These are phyloP conservation scores for Rhogogaster chlorosoma DNA, from an alignment of 2,888 invertebrate species.

Conservation along the genomic window DNA sequence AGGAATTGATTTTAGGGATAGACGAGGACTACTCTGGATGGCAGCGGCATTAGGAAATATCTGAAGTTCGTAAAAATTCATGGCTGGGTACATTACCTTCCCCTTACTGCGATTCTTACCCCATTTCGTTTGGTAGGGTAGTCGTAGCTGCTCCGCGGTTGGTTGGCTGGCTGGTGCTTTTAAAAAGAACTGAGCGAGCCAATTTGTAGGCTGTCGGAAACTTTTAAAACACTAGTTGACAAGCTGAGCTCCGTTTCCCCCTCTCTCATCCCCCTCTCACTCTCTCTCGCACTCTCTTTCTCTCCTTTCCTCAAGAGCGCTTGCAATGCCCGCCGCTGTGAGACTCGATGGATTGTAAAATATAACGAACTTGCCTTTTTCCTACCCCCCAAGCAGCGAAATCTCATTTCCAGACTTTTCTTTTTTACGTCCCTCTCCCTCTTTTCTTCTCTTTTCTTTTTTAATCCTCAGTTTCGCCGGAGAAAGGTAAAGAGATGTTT, in stretches of 20 bases:
- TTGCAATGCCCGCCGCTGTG: slow-evolving; percentile 52
- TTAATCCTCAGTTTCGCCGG: slow-evolving; percentile 36
- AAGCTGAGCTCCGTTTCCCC: slow-evolving; percentile 61
- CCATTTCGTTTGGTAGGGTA: slow-evolving; percentile 43
- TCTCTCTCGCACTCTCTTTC: slow-evolving; percentile 65
- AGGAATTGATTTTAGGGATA: neutral
- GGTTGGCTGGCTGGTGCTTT: slow-evolving; percentile 72
- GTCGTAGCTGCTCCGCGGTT: slow-evolving; percentile 66
- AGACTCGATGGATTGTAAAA: slow-evolving; percentile 77
- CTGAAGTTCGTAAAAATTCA: slow-evolving; percentile 62
- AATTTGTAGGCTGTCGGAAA: slow-evolving; percentile 78
- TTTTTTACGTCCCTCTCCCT: slow-evolving; percentile 61
- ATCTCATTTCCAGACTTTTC: slow-evolving; percentile 74
- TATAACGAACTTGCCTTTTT: slow-evolving; percentile 77
- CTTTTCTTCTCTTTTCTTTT: slow-evolving; percentile 55
- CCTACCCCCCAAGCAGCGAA: slow-evolving; percentile 70
- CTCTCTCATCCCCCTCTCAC: slow-evolving; percentile 50
- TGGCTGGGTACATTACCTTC: slow-evolving; percentile 54
- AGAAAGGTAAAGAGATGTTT: slow-evolving; percentile 53
- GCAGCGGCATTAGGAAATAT: slow-evolving; percentile 23
- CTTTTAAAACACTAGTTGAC: slow-evolving; percentile 78
- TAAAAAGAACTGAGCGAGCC: slow-evolving; percentile 78
- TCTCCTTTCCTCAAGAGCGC: slow-evolving; percentile 55
- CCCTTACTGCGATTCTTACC: slow-evolving; percentile 42
- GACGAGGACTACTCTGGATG: neutral